phyloP scores from a whole-genome alignment of 2,888 invertebrate genomes.

The Cheiracanthium punctorium region DNA sequence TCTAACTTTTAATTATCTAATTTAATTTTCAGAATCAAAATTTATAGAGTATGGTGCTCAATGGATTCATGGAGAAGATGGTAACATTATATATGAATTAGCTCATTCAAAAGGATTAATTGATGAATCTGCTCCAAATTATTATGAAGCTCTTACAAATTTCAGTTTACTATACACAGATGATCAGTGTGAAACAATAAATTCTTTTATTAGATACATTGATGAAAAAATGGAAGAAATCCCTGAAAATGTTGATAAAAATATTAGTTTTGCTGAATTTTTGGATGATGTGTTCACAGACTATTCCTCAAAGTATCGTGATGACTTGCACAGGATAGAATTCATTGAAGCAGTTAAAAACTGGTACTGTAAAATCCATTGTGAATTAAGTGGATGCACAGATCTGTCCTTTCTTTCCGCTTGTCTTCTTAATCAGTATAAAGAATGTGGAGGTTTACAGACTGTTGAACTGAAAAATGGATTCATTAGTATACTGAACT shows the following conservation, averaged over 20 bases:
- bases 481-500: constrained; percentile 82
- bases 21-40: constrained; percentile 25
- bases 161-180: neutral
- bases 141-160: constrained; percentile 19
- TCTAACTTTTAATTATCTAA: too few relatives aligned
- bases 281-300: neutral
- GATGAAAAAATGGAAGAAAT: constrained; percentile 30
- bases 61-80: constrained; percentile 90
- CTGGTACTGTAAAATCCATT: constrained; percentile 55
- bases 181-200: constrained; percentile 1
- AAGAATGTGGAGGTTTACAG: constrained; percentile 83
- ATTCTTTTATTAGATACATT: constrained; percentile 20
- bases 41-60: constrained; percentile 85
- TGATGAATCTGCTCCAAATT: constrained; percentile 23
- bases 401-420: constrained; percentile 40
- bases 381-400: constrained; percentile 61
- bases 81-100: constrained; percentile 59
- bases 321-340: constrained; percentile 72
- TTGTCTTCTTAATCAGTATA: constrained; percentile 74
- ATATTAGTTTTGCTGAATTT: constrained; percentile 5
- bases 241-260: neutral
- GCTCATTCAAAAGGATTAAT: constrained; percentile 42
- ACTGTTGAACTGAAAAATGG: constrained; percentile 82
- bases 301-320: neutral
- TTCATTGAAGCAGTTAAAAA: constrained; percentile 25